Evolutionary conservation across 64 coral and sea anemone species (phyloP).

Genomic region (Stylophora pistillata): DNA sequence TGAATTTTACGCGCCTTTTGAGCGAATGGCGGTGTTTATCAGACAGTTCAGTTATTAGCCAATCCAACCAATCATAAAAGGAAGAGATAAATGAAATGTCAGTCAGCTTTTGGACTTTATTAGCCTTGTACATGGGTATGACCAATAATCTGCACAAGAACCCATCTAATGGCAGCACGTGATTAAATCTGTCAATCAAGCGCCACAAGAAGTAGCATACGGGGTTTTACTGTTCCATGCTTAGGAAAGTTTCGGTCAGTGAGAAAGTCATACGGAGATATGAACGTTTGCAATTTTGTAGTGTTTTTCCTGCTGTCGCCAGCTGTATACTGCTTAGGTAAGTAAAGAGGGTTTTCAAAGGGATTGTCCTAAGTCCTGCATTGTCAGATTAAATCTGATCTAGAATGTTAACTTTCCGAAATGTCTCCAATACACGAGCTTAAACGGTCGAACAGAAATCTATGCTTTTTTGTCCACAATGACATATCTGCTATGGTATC

Average conservation of each 20-base stretch:
- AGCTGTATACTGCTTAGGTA: constrained; percentile 35
- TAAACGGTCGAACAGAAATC: not conserved
- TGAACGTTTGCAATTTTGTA: constrained; percentile 22
- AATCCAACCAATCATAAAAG: not conserved
- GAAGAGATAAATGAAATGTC: constrained; percentile 13
- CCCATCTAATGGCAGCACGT: constrained; percentile 17
- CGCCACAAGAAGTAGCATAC: constrained; percentile 29
- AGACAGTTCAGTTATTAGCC: constrained; percentile 3
- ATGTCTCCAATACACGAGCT: constrained; percentile 13
- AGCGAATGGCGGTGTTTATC: not conserved
- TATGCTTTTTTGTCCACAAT: not conserved
- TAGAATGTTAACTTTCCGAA: constrained; percentile 46
- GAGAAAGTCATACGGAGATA: constrained; percentile 18
- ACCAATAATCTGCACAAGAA: constrained; percentile 25
- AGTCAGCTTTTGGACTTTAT: not conserved
- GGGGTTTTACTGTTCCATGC: constrained; percentile 17
- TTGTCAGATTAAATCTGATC: constrained; percentile 58
- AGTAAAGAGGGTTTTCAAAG: constrained; percentile 36
- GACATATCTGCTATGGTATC: constrained; percentile 13
- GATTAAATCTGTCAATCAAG: constrained; percentile 49
- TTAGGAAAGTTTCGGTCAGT: constrained; percentile 8
- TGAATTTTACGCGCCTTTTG: constrained; percentile 6
- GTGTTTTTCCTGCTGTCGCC: constrained; percentile 25
- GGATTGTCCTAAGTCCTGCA: constrained; percentile 35
- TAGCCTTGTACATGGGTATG: not conserved